These are phyloP conservation scores for Ambastaia sidthimunki DNA, from an alignment of 2,797 vertebrate genomes.

Conservation along the genomic window DNA sequence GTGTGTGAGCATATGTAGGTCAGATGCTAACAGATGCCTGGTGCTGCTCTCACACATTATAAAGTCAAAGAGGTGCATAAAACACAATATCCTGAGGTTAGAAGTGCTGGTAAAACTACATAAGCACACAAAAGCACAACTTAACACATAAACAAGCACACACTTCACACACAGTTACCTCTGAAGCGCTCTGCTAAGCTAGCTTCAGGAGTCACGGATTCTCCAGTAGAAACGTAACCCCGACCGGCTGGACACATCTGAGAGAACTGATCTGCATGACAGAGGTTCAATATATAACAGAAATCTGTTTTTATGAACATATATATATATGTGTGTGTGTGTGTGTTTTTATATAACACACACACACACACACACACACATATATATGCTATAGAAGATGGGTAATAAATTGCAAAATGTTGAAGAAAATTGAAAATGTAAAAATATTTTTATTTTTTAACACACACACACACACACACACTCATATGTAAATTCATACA, in stretches of 20 bases:
- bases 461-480: too few relatives aligned
- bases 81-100: neutral
- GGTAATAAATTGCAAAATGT: too few relatives aligned
- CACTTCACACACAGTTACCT: constrained; percentile 73
- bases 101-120: constrained; percentile 66
- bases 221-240: constrained; percentile 85
- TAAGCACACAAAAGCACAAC: constrained; percentile 22
- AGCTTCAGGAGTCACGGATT: constrained; percentile 72
- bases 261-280: constrained; percentile 86
- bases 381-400: too few relatives aligned
- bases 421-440: too few relatives aligned
- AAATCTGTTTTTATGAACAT: neutral
- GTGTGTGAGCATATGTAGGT: constrained; percentile 45
- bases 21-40: constrained; percentile 44
- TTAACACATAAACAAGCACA: neutral
- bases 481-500: too few relatives aligned
- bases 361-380: too few relatives aligned
- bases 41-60: neutral
- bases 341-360: too few relatives aligned
- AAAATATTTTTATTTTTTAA: too few relatives aligned
- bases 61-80: constrained; percentile 7
- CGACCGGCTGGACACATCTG: constrained; percentile 92
- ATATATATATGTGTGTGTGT: too few relatives aligned
- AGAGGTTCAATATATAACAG: neutral
- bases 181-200: constrained; percentile 77